These are phyloP conservation scores for Drosophila repleta DNA, from an alignment of 1,140 invertebrate genomes.

Conservation along the genomic window DNA sequence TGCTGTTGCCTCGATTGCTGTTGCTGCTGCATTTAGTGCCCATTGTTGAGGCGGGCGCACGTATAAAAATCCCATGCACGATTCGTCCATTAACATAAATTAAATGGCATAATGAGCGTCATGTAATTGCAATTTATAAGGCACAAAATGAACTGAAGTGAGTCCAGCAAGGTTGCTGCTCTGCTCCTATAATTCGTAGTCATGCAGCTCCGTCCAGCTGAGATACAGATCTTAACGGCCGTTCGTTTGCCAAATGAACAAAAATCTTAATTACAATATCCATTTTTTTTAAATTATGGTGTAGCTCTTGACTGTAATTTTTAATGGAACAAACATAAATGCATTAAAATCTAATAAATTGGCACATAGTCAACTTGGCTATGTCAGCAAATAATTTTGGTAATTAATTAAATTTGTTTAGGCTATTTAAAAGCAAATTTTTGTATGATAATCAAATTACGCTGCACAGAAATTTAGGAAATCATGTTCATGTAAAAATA, in stretches of 20 bases:
- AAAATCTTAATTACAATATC: not conserved
- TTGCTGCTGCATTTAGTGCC: conserved; percentile 25
- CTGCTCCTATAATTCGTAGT: not conserved
- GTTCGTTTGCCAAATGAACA: not conserved
- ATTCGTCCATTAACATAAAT: conserved; percentile 79
- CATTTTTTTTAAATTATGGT: conserved; percentile 26
- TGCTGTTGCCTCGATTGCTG: conserved; percentile 5
- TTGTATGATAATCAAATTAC: too few relatives aligned
- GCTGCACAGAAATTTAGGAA: too few relatives aligned
- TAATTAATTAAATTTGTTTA: too few relatives aligned
- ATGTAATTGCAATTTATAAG: conserved; percentile 79
- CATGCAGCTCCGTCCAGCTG: not conserved
- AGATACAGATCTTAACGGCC: conserved; percentile 7
- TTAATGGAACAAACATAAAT: not conserved
- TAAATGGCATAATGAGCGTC: conserved; percentile 76
- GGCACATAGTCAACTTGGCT: too few relatives aligned
- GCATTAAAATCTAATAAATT: too few relatives aligned
- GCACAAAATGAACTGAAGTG: conserved; percentile 27
- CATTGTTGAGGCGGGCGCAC: conserved; percentile 16
- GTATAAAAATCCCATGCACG: conserved; percentile 55
- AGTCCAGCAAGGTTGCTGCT: not conserved
- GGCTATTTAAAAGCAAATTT: too few relatives aligned
- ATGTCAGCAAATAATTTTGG: too few relatives aligned
- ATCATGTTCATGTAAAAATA: too few relatives aligned
- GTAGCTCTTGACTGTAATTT: not conserved